A percentile compares a stretch with the other conserved stretches of the same genome.
These are phyloP conservation scores for Patella depressa DNA, from an alignment of 2,888 invertebrate genomes.

Conservation along the genomic window DNA sequence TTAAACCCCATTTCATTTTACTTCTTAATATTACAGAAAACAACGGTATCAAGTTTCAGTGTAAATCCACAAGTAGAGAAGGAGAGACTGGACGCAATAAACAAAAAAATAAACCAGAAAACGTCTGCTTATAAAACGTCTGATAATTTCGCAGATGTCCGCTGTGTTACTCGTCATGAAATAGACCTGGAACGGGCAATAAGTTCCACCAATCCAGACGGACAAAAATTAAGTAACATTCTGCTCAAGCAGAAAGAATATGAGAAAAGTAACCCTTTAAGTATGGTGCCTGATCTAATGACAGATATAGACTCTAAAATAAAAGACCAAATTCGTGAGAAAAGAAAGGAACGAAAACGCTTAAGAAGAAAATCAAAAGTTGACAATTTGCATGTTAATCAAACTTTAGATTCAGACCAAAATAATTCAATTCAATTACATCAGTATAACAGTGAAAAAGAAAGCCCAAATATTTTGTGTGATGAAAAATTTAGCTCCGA, in stretches of 20 bases:
- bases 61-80: slow-evolving; percentile 41
- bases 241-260: slow-evolving; percentile 41
- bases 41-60: background rate
- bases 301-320: slow-evolving; percentile 28
- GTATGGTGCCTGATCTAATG: slow-evolving; percentile 56
- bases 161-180: slow-evolving; percentile 52
- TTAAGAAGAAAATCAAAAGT: slow-evolving; percentile 21
- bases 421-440: background rate
- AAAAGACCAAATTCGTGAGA: slow-evolving; percentile 17
- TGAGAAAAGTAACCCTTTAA: slow-evolving; percentile 43
- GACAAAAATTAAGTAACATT: slow-evolving; percentile 39
- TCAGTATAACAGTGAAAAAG: too few species aligned
- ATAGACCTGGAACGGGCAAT: slow-evolving; percentile 61
- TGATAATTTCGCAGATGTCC: slow-evolving; percentile 50
- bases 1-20: too few species aligned
- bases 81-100: slow-evolving; percentile 50
- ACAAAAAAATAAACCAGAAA: slow-evolving; percentile 57
- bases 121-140: slow-evolving; percentile 40
- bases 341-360: slow-evolving; percentile 23
- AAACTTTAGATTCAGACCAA: background rate
- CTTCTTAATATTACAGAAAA: background rate
- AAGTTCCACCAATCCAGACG: slow-evolving; percentile 38
- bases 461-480: too few species aligned
- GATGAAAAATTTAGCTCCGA: background rate
- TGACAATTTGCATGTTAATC: background rate